Evolutionary conservation across 2,113 vertebrate species (phyloP).

Genomic region (Leptobrachium ailaonicum): DNA sequence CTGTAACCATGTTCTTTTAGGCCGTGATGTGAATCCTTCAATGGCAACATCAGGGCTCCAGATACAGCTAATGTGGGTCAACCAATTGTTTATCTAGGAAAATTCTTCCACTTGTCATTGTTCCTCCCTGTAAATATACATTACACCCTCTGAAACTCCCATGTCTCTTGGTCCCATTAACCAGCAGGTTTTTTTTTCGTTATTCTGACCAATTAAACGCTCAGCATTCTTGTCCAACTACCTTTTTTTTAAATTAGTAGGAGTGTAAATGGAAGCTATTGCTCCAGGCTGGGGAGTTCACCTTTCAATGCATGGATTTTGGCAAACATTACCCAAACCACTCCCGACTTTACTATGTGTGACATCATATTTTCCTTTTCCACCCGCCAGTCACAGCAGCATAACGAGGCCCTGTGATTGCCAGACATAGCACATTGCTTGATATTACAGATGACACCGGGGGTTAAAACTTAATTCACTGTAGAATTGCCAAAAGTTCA

Average conservation of each 20-base stretch:
- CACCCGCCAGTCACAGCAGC: slow-evolving; percentile 1
- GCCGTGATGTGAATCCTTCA: too few species aligned
- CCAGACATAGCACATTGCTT: too few species aligned
- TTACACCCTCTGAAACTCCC: too few species aligned
- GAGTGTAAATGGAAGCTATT: slow-evolving; percentile 9
- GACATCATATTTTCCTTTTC: slow-evolving; percentile 35
- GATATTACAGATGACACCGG: too few species aligned
- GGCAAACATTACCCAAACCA: slow-evolving; percentile 22
- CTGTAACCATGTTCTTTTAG: too few species aligned
- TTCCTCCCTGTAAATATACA: too few species aligned
- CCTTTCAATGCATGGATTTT: slow-evolving; percentile 26
- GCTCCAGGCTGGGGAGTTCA: slow-evolving; percentile 42
- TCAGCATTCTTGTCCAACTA: slow-evolving; percentile 11
- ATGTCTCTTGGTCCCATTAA: not conserved
- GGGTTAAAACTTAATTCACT: too few species aligned
- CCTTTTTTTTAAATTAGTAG: slow-evolving; percentile 1
- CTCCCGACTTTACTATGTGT: slow-evolving; percentile 26
- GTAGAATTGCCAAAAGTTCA: too few species aligned
- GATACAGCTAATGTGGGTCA: too few species aligned
- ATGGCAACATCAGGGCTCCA: too few species aligned
- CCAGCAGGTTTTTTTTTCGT: not conserved
- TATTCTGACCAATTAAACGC: not conserved
- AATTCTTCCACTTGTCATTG: too few species aligned
- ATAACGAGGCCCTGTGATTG: not conserved
- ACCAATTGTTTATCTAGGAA: too few species aligned